Evolutionary conservation across 2,113 vertebrate species (phyloP), one percentile per base, ranked within the genome.

Genomic region (Chlorocebus sabaeus): DNA sequence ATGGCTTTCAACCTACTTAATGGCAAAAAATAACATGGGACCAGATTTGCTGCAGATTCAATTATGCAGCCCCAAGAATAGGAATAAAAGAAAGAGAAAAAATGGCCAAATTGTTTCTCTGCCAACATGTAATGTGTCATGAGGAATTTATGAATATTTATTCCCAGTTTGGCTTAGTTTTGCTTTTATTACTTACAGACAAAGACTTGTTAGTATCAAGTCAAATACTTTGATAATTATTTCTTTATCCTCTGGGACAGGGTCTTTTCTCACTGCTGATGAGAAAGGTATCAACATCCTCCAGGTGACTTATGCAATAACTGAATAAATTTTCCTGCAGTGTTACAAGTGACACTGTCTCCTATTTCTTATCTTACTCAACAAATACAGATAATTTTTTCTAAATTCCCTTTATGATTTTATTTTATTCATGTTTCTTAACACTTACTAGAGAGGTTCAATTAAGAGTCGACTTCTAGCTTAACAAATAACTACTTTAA

Each of bases 51-150:
- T 89, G n/a, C 45, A 59, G 35, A 59, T 85, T 93, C 52, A 89
- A 45, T 92, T 17, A 40, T 79, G 20, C 32, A 22, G 38, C 11
- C 25, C 38, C 52, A 52, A 76, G 38, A 22, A 80, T 12, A 35
- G 6, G 30, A 75, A 84, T n/a, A 90, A 96, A 93, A 17, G 70
- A 92, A 81, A 95, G 55, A 85, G 78, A 79, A 80, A 80, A 91
- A 90, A 76, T 45, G 14, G 9, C 22, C 27, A 57, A 35, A 61
- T 70, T 90, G 8, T 83, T 48, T 38, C 16, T 91, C 32, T 92
- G 79, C 86, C 61, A 93, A 35, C 22, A 52, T 14, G 70, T 25
- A 91, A 55, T 30, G 8, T 79, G 27, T 61, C 43, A n/a, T 35
- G 79, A 90, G 61, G 48, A 43, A 80, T 94, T 92, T 93, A 75